Percentiles rank a stretch among this genome's conserved stretches.
These are phyloP conservation scores for Percina caprodes DNA, from an alignment of 2,113 vertebrate species.

Conservation along the genomic window DNA sequence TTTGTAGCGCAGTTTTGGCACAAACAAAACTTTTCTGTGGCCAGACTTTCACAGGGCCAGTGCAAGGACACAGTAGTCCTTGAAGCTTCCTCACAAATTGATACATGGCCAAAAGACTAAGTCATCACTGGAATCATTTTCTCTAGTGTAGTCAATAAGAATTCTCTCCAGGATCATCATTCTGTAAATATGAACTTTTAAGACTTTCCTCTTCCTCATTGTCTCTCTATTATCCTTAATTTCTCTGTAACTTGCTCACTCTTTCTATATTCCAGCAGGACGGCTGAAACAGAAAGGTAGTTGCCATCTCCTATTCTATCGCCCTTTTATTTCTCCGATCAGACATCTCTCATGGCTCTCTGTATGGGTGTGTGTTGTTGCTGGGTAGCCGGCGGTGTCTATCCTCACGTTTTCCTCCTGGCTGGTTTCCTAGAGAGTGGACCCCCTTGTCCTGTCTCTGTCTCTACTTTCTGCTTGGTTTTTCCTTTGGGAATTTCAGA, in stretches of 20 bases:
- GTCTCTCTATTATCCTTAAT: conserved; percentile 47
- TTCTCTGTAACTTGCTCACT: conserved; percentile 77
- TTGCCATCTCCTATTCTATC: conserved; percentile 72
- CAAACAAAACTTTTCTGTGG: conserved; percentile 2
- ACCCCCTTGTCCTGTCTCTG: conserved; percentile 42
- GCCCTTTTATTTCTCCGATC: conserved; percentile 54
- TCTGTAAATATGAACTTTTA: conserved; percentile 51
- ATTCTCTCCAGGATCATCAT: conserved; percentile 32
- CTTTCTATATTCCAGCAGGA: conserved; percentile 87
- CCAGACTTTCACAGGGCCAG: conserved; percentile 30
- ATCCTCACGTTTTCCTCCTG: conserved; percentile 55
- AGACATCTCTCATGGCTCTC: conserved; percentile 46
- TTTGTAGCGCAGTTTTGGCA: background rate
- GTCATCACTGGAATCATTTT: conserved; percentile 26
- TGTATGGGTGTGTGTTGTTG: conserved; percentile 71
- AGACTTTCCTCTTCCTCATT: conserved; percentile 39
- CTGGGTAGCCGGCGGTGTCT: conserved; percentile 55
- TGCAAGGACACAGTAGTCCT: conserved; percentile 16
- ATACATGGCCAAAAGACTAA: conserved; percentile 34
- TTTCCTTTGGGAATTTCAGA: conserved; percentile 49
- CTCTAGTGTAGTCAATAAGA: conserved; percentile 46
- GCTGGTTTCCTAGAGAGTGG: conserved; percentile 47
- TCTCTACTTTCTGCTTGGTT: conserved; percentile 51
- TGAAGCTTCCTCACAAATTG: conserved; percentile 35
- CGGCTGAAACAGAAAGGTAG: conserved; percentile 86